Evolutionary conservation across 2,797 vertebrate species (phyloP).

Genomic region (Notamacropus eugenii): DNA sequence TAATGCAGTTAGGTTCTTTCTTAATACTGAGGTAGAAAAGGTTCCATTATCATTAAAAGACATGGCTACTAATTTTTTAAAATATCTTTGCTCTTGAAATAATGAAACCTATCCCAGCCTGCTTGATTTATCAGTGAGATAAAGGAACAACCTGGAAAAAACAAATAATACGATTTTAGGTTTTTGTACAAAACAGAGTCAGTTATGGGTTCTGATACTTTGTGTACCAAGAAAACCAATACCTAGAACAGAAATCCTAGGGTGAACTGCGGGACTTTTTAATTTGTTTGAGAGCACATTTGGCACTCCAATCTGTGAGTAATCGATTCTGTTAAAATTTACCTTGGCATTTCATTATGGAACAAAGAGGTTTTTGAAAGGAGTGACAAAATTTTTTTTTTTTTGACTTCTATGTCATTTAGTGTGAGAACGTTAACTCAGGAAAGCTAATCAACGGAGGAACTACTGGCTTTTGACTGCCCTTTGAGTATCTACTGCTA

Average conservation of each 20-base stretch:
- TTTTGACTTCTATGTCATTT: background rate
- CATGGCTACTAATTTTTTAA: background rate
- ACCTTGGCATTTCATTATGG: background rate
- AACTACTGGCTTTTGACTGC: accelerated
- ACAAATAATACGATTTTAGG: background rate
- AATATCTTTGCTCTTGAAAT: background rate
- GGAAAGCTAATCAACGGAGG: background rate
- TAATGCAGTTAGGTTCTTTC: too few relatives aligned
- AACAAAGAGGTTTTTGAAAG: background rate
- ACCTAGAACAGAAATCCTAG: background rate
- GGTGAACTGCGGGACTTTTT: background rate
- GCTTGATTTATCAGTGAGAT: background rate
- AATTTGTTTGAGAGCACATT: conserved; percentile 4
- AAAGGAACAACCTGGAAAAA: background rate
- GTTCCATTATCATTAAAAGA: background rate
- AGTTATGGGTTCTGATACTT: background rate
- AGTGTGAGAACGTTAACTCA: background rate
- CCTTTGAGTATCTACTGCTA: background rate
- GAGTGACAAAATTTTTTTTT: background rate
- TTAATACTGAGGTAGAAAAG: background rate
- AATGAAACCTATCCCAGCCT: background rate
- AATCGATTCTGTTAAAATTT: background rate
- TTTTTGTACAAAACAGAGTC: conserved; percentile 30
- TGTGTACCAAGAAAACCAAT: conserved; percentile 29
- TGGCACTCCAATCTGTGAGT: background rate